A percentile compares a stretch with the other conserved stretches of the same genome.
phyloP scores from a whole-genome alignment of 2,113 vertebrate species.

The Myrmecophaga tridactyla region DNA sequence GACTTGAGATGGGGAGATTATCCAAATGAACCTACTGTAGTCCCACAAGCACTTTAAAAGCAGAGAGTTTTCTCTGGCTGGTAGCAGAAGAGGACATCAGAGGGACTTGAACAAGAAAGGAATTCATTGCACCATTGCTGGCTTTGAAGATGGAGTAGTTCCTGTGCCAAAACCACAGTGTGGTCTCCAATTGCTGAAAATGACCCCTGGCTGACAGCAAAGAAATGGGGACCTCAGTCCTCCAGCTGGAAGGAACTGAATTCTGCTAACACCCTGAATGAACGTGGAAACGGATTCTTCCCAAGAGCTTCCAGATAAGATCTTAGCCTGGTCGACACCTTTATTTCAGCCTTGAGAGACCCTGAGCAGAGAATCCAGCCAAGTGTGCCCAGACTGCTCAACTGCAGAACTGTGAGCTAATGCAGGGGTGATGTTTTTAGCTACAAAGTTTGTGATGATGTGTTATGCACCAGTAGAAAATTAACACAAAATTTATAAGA shows the following conservation, averaged over 20 bases:
- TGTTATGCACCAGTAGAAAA: not conserved
- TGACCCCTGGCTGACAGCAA: not conserved
- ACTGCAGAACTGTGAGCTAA: too few relatives aligned
- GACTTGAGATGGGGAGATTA: not conserved
- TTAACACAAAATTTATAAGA: not conserved
- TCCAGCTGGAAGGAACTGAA: not conserved
- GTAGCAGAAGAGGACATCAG: not conserved
- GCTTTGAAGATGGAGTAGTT: not conserved
- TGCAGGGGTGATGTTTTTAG: too few relatives aligned
- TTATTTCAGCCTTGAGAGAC: too few relatives aligned
- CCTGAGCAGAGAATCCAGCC: too few relatives aligned
- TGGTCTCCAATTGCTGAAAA: not conserved
- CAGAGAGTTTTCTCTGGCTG: too few relatives aligned
- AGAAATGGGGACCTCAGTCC: not conserved
- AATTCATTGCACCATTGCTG: not conserved
- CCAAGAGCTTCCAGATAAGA: not conserved
- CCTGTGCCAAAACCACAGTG: not conserved
- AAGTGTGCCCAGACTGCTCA: too few relatives aligned
- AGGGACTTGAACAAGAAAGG: not conserved
- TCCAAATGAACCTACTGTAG: not conserved
- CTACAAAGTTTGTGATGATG: not conserved
- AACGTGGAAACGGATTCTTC: too few relatives aligned
- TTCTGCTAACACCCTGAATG: not conserved
- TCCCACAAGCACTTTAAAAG: too few relatives aligned
- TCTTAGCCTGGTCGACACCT: too few relatives aligned